Conservation (phyloP, 2,113 vertebrate species). For the Coryphaenoides rupestris region DNA sequence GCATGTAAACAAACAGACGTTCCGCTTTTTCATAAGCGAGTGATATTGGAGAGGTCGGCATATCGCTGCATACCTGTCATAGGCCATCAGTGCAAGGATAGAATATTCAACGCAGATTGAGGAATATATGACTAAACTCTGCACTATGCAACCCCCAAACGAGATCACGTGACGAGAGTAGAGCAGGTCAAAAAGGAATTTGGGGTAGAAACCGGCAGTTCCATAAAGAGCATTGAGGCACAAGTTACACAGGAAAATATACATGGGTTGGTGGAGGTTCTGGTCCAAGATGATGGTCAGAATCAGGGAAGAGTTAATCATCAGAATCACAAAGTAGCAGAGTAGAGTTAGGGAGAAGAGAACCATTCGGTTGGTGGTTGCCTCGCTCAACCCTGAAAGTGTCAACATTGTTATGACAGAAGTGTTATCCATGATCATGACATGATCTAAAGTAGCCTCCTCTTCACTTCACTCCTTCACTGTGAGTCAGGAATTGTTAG, state of each 20-base stretch:
- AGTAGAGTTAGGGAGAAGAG: not conserved
- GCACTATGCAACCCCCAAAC: slow-evolving; percentile 13
- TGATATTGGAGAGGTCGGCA: slow-evolving; percentile 25
- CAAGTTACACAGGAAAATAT: slow-evolving; percentile 22
- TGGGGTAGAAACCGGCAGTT: slow-evolving; percentile 26
- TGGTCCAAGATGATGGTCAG: slow-evolving; percentile 17
- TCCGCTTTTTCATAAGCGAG: slow-evolving; percentile 11
- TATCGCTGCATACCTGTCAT: slow-evolving; percentile 28
- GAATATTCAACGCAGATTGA: slow-evolving; percentile 13
- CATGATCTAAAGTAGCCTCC: not conserved
- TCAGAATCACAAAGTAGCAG: not conserved
- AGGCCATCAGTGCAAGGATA: slow-evolving; percentile 15
- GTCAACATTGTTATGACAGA: not conserved
- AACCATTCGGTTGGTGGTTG: not conserved
- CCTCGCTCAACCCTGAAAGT: not conserved
- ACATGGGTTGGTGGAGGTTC: slow-evolving; percentile 29
- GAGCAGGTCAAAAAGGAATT: slow-evolving; percentile 11
- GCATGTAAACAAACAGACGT: slow-evolving; percentile 6
- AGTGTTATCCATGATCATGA: not conserved
- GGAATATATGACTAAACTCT: slow-evolving; percentile 15
- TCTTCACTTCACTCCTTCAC: not conserved
- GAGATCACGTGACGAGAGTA: slow-evolving; percentile 7
- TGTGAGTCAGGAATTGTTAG: not conserved
- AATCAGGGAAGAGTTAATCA: slow-evolving; percentile 16
- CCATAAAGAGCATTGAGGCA: slow-evolving; percentile 24